A percentile compares a stretch with the other conserved stretches of the same genome.
phyloP scores from a whole-genome alignment of 2,113 vertebrate species.

The Brachyhypopomus gauderio region DNA sequence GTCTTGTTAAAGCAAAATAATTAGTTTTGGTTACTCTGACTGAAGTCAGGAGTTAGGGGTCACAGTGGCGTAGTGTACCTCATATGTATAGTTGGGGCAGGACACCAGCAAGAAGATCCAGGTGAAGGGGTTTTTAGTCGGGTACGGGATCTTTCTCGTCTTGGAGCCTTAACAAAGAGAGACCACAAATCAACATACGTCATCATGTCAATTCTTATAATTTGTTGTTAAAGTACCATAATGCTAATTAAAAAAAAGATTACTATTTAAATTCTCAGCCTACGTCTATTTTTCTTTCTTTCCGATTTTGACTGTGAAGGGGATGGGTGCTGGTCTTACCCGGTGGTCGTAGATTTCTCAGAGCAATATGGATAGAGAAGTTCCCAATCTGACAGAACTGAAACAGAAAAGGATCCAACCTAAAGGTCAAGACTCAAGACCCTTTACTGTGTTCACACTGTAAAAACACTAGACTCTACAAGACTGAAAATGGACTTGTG shows the following conservation, averaged over 20 bases:
- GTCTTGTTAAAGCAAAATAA: too few relatives aligned
- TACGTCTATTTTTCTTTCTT: too few relatives aligned
- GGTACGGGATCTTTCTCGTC: constrained; percentile 86
- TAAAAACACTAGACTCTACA: too few relatives aligned
- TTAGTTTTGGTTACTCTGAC: too few relatives aligned
- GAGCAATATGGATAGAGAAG: constrained; percentile 91
- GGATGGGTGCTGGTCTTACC: constrained; percentile 67
- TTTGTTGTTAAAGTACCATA: neutral
- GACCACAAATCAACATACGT: neutral
- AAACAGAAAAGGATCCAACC: neutral
- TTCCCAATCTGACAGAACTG: constrained; percentile 93
- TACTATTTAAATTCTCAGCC: too few relatives aligned
- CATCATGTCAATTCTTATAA: too few relatives aligned
- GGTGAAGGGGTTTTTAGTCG: constrained; percentile 90
- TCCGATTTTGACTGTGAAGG: neutral
- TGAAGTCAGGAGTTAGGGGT: too few relatives aligned
- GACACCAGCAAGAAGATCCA: constrained; percentile 91
- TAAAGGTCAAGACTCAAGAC: neutral
- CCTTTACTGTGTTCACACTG: too few relatives aligned
- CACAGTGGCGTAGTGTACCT: constrained; percentile 67
- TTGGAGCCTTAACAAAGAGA: constrained; percentile 80
- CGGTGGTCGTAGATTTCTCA: constrained; percentile 87
- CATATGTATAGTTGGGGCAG: constrained; percentile 91
- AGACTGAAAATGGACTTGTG: too few relatives aligned
- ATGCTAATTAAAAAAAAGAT: too few relatives aligned